These are phyloP conservation scores for Thera obeliscata DNA, from an alignment of 2,888 invertebrate genomes.

Conservation along the genomic window DNA sequence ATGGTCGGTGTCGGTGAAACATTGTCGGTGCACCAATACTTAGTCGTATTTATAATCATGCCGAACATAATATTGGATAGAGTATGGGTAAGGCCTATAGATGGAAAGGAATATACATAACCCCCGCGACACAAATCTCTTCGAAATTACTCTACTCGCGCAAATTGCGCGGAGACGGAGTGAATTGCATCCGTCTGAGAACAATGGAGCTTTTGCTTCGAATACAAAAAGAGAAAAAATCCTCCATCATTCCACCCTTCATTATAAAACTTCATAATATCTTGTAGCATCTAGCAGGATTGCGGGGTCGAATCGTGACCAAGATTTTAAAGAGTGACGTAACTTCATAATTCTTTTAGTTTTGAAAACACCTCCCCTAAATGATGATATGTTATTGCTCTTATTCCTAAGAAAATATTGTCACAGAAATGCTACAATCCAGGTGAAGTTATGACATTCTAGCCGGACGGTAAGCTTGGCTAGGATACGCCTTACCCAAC, in stretches of 20 bases:
- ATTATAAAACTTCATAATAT: slow-evolving; percentile 59
- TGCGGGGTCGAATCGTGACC: slow-evolving; percentile 14
- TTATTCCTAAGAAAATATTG: not conserved
- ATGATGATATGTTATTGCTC: not conserved
- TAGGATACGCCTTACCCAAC: slow-evolving; percentile 4
- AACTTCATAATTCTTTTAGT: slow-evolving; percentile 1
- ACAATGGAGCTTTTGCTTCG: slow-evolving; percentile 78
- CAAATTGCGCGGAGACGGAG: slow-evolving; percentile 80
- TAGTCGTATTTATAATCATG: not conserved
- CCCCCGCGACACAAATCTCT: slow-evolving; percentile 66
- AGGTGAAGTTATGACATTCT: slow-evolving; percentile 3
- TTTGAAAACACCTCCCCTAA: not conserved
- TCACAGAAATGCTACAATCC: not conserved
- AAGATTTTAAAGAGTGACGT: slow-evolving; percentile 9
- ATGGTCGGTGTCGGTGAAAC: too few species aligned
- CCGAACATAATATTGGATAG: not conserved
- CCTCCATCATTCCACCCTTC: slow-evolving; percentile 71
- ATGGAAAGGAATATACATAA: slow-evolving; percentile 13
- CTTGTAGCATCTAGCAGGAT: slow-evolving; percentile 37
- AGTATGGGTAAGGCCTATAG: not conserved
- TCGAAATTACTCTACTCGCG: slow-evolving; percentile 78
- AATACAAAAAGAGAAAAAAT: slow-evolving; percentile 67
- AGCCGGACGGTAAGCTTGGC: not conserved
- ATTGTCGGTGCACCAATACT: too few species aligned
- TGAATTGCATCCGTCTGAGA: slow-evolving; percentile 82